Evolutionary conservation across 2,888 invertebrate genomes (phyloP).

Genomic region (Papilio protenor): DNA sequence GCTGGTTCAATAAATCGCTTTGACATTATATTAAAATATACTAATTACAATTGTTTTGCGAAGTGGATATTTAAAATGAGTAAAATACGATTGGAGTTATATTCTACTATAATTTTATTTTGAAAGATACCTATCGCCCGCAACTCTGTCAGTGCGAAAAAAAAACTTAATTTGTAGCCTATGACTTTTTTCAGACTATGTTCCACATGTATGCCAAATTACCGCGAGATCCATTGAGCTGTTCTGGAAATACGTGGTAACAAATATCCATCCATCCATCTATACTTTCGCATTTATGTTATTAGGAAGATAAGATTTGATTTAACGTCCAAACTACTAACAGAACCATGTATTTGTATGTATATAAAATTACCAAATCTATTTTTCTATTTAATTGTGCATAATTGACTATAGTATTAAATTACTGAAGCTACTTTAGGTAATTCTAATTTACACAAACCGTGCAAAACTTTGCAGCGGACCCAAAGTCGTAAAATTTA

Average conservation of each 20-base stretch:
- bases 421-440: not conserved
- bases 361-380: not conserved
- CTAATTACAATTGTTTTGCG: not conserved
- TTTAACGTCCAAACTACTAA: no score
- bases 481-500: conserved; percentile 22
- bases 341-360: no score
- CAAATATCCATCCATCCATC: no score
- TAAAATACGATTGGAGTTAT: not conserved
- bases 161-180: no score
- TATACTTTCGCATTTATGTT: no score
- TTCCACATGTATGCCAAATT: no score
- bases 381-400: not conserved
- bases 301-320: no score
- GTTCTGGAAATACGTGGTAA: no score
- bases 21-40: conserved; percentile 2
- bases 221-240: no score
- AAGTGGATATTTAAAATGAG: not conserved
- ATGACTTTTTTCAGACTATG: no score
- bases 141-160: no score
- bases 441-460: conserved; percentile 19
- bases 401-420: not conserved
- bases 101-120: not conserved
- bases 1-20: not conserved
- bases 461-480: not conserved
- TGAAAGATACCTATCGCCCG: not conserved